phyloP scores from a whole-genome alignment of 2,797 vertebrate genomes.

The Lagocephalus sceleratus region DNA sequence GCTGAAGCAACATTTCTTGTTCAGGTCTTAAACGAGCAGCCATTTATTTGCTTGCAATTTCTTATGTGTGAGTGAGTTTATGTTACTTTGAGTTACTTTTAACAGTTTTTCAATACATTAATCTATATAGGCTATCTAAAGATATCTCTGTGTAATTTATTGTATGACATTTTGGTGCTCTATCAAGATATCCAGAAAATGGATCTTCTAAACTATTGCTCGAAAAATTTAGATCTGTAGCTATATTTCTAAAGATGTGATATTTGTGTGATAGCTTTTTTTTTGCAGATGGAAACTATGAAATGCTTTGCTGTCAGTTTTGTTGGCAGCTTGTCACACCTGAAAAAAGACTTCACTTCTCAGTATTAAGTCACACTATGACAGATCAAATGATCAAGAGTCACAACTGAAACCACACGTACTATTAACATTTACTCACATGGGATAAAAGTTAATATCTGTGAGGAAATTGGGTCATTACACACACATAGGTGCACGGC shows the following conservation, averaged over 20 bases:
- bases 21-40: too few relatives aligned
- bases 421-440: constrained; percentile 20
- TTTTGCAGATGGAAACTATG: constrained; percentile 1
- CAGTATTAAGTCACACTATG: constrained; percentile 17
- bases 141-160: too few relatives aligned
- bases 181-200: too few relatives aligned
- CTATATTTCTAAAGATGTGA: background rate
- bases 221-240: background rate
- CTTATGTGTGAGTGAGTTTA: too few relatives aligned
- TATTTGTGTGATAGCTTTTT: background rate
- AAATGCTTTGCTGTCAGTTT: constrained; percentile 12
- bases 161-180: too few relatives aligned
- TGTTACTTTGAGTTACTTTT: too few relatives aligned
- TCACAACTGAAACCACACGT: background rate
- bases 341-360: constrained; percentile 6
- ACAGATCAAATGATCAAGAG: constrained; percentile 25
- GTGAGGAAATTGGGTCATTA: constrained; percentile 19
- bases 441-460: constrained; percentile 14
- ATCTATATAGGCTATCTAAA: too few relatives aligned
- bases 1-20: too few relatives aligned
- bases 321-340: constrained; percentile 11
- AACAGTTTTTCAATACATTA: too few relatives aligned
- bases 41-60: too few relatives aligned
- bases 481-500: constrained; percentile 7
- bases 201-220: too few relatives aligned